Percentiles rank a stretch among this genome's conserved stretches.
Evolutionary conservation across 2,888 invertebrate species (phyloP).

Genomic region (Leuctra nigra): DNA sequence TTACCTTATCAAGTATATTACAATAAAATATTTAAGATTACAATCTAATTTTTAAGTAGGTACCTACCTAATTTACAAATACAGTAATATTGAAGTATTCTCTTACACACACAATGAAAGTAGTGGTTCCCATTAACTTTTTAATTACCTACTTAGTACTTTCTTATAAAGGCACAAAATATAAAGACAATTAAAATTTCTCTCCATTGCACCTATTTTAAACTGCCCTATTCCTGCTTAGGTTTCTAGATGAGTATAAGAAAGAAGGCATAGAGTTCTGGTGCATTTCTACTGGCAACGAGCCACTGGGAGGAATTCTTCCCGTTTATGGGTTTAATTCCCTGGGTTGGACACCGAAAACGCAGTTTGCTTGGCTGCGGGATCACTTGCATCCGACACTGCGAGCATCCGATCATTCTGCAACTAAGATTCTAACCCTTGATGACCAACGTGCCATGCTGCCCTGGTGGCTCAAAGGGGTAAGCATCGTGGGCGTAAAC

Average conservation of each 20-base stretch:
- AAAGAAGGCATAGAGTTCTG: slow-evolving; percentile 35
- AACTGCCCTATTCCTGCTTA: slow-evolving; percentile 26
- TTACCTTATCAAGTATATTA: slow-evolving; percentile 63
- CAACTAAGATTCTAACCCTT: slow-evolving; percentile 60
- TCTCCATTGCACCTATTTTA: no score
- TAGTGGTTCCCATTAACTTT: neutral
- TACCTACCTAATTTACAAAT: no score
- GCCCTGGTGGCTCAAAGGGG: slow-evolving; percentile 52
- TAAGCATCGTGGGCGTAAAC: no score
- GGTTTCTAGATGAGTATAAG: slow-evolving; percentile 22
- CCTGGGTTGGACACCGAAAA: slow-evolving; percentile 44
- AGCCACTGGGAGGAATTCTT: slow-evolving; percentile 41
- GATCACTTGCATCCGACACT: slow-evolving; percentile 71
- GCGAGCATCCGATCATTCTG: slow-evolving; percentile 47
- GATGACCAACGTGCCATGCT: slow-evolving; percentile 67
- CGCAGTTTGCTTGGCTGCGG: slow-evolving; percentile 59
- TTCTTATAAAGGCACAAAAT: no score
- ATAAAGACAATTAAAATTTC: no score
- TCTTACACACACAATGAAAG: no score
- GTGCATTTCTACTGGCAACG: slow-evolving; percentile 49
- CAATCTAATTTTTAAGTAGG: no score
- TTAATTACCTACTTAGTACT: no score
- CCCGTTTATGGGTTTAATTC: slow-evolving; percentile 41
- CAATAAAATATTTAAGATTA: no score
- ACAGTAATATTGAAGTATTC: no score